phyloP scores from a whole-genome alignment of 2,113 vertebrate genomes.

The Lamprologus ornatipinnis region DNA sequence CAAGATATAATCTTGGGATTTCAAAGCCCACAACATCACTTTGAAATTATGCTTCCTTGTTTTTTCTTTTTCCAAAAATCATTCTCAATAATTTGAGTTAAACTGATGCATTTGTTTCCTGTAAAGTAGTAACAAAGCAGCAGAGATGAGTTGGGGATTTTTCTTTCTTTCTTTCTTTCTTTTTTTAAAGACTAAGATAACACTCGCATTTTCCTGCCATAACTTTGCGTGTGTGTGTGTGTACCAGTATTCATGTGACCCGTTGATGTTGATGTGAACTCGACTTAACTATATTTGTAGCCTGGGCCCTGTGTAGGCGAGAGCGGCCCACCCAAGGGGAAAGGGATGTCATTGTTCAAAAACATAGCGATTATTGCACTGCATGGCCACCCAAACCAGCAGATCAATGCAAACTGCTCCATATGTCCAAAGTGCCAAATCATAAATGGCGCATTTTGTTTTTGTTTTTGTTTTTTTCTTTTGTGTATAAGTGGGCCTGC shows the following conservation, averaged over 20 bases:
- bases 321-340: constrained; percentile 17
- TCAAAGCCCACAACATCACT: not conserved
- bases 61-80: not conserved
- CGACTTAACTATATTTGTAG: constrained; percentile 52
- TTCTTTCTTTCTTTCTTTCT: not conserved
- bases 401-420: constrained; percentile 72
- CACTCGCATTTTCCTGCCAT: constrained; percentile 62
- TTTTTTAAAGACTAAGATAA: constrained; percentile 18
- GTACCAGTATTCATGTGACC: constrained; percentile 48
- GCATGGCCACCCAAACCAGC: constrained; percentile 71
- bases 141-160: constrained; percentile 8
- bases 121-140: constrained; percentile 36
- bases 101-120: constrained; percentile 20
- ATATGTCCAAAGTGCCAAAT: constrained; percentile 76
- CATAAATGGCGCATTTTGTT: constrained; percentile 41
- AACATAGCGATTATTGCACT: constrained; percentile 53
- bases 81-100: not conserved
- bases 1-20: not conserved
- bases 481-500: not conserved
- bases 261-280: constrained; percentile 56
- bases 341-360: constrained; percentile 54
- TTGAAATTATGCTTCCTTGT: not conserved
- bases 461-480: not conserved
- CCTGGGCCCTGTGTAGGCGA: constrained; percentile 12
- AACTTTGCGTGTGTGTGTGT: constrained; percentile 32